Base-by-base conservation (phyloP, 2,113 vertebrate species). In the Nycticebus coucang region DNA sequence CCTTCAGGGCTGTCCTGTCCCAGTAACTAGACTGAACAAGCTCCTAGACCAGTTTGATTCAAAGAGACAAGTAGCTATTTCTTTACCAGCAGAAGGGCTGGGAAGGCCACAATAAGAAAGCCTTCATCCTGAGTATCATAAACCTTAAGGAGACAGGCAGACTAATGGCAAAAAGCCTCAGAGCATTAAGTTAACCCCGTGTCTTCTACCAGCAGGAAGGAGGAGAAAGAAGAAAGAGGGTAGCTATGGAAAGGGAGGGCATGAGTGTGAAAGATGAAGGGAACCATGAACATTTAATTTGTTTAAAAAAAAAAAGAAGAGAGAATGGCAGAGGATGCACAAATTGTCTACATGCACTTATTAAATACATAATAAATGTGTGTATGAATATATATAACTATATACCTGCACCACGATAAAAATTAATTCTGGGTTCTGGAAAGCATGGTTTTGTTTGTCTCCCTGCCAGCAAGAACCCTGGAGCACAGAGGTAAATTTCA, bases 401-500 rank as follows among this genome's bases (percentile, higher is more conserved):
- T 64, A 86, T 77, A 79, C 4, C 24, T 24, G 30, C 60, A 81
- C 71, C 64, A n/a, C 7, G 97, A 82, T 88, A 71, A 93, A 97
- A 96, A 97, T 93, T 92, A 96, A 97, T 95, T 84, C 77, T 50
- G 8, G 62, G 90, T 89, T 95, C 93, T 60, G 83, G 92, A 91
- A 74, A 80, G 71, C 90, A 55, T 53, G 35, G 7, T 26, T 64
- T 28, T 97, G 95, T 95, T 97, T 97, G 94, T 92, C 94, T 96
- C 94, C 19, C 59, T 19, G 72, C 79, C 64, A 88, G 81, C 82
- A 26, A 79, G 90, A 88, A 94, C 91, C 87, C 95, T 69, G 66
- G 85, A 66, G 95, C 93, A n/a, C 80, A 83, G 97, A 98, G 96
- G 97, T 95, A 97, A 97, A 98, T 97, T 97, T 91, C 97, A 97